phyloP scores from a whole-genome alignment of 2,888 invertebrate species.

The Agelastica alni region DNA sequence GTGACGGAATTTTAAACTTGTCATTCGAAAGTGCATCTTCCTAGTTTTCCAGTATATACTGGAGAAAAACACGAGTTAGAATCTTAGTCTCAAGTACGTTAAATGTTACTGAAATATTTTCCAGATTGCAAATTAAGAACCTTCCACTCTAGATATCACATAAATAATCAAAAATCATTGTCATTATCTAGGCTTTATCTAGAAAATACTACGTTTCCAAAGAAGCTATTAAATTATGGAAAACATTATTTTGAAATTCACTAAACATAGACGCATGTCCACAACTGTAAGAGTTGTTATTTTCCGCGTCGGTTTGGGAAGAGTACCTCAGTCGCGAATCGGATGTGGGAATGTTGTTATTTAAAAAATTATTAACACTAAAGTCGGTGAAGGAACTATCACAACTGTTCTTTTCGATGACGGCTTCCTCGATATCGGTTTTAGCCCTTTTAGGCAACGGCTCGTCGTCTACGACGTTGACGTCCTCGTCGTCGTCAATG shows the following conservation, averaged over 20 bases:
- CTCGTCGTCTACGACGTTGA: conserved; percentile 55
- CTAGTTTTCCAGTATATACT: too few relatives aligned
- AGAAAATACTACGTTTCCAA: conserved; percentile 59
- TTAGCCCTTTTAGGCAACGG: conserved; percentile 50
- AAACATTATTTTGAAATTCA: conserved; percentile 64
- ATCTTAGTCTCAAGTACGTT: too few relatives aligned
- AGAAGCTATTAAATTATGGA: conserved; percentile 64
- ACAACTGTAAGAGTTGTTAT: conserved; percentile 58
- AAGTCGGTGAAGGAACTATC: conserved; percentile 36
- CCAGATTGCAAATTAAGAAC: conserved; percentile 5
- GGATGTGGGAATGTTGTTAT: conserved; percentile 45
- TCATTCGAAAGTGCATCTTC: too few relatives aligned
- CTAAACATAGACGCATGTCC: conserved; percentile 70
- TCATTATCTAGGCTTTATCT: conserved; percentile 33
- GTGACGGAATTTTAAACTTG: too few relatives aligned
- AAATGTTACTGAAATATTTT: too few relatives aligned
- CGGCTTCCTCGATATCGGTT: conserved; percentile 39
- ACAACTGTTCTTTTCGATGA: conserved; percentile 15
- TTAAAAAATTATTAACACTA: conserved; percentile 49
- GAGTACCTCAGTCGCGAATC: conserved; percentile 36
- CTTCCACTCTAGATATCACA: conserved; percentile 37
- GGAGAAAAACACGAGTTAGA: too few relatives aligned
- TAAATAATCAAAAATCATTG: conserved; percentile 36
- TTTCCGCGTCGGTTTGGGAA: conserved; percentile 36
- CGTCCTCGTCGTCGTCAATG: conserved; percentile 66